Percentiles rank a stretch among this genome's conserved stretches.
These are phyloP conservation scores for Epinotia nisella DNA, from an alignment of 2,888 invertebrate species.

Conservation along the genomic window DNA sequence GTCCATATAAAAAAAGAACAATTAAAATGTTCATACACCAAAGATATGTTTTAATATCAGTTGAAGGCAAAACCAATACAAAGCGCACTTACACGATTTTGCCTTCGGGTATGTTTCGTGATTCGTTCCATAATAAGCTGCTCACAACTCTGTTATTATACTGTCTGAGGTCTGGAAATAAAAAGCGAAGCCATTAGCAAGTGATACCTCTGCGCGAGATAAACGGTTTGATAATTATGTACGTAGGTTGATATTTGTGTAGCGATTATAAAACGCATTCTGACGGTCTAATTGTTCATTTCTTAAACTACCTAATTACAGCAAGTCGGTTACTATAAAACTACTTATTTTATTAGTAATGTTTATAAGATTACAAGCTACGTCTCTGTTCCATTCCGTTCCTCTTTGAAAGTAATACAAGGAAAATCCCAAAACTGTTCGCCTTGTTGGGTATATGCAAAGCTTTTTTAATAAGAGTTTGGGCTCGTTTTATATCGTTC, in stretches of 20 bases:
- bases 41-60: slow-evolving; percentile 47
- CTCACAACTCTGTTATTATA: slow-evolving; percentile 53
- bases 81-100: slow-evolving; percentile 46
- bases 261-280: slow-evolving; percentile 30
- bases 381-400: slow-evolving; percentile 47
- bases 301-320: slow-evolving; percentile 7
- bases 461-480: slow-evolving; percentile 78
- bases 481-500: slow-evolving; percentile 68
- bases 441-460: slow-evolving; percentile 66
- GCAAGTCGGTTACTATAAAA: not conserved
- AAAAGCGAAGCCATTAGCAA: slow-evolving; percentile 51
- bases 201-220: slow-evolving; percentile 47
- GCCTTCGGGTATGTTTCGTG: slow-evolving; percentile 47
- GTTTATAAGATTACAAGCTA: slow-evolving; percentile 26
- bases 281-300: slow-evolving; percentile 36
- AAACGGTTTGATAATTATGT: slow-evolving; percentile 46
- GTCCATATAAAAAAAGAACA: slow-evolving; percentile 20
- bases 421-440: slow-evolving; percentile 56
- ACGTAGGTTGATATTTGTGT: slow-evolving; percentile 35
- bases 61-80: slow-evolving; percentile 51
- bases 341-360: slow-evolving; percentile 3
- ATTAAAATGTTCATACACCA: slow-evolving; percentile 30
- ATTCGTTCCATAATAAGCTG: slow-evolving; percentile 49
- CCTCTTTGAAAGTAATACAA: slow-evolving; percentile 48
- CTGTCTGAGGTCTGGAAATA: slow-evolving; percentile 49